A percentile compares a stretch with the other conserved stretches of the same genome.
These are phyloP conservation scores for Agrochola macilenta DNA, from an alignment of 2,888 invertebrate genomes.

Conservation along the genomic window DNA sequence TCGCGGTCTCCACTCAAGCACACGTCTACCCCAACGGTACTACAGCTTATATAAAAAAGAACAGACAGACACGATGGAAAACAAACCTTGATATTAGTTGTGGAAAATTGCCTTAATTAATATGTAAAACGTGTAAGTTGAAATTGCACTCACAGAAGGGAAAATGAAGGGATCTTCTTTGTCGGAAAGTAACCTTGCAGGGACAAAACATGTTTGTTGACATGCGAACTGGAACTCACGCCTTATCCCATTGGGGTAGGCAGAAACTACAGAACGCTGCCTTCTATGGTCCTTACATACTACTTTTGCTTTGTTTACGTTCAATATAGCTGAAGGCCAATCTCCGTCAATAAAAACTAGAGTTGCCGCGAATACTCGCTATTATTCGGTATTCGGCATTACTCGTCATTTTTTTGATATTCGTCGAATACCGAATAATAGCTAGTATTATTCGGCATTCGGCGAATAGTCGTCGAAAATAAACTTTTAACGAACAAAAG, in stretches of 20 bases:
- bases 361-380: too few relatives aligned
- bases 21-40: background rate
- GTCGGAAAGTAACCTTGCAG: background rate
- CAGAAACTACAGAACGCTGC: background rate
- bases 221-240: too few relatives aligned
- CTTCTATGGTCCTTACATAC: background rate
- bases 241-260: background rate
- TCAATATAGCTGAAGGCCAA: background rate
- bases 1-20: background rate
- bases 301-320: background rate
- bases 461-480: too few relatives aligned
- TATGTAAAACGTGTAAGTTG: background rate
- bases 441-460: too few relatives aligned
- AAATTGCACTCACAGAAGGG: too few relatives aligned
- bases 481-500: too few relatives aligned
- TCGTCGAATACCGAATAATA: too few relatives aligned
- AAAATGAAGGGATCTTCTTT: background rate
- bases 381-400: too few relatives aligned
- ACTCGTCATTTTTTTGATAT: too few relatives aligned
- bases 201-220: too few relatives aligned
- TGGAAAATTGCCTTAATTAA: background rate
- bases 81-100: too few relatives aligned
- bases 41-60: too few relatives aligned
- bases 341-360: background rate
- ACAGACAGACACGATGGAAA: background rate